phyloP scores from a whole-genome alignment of 2,113 vertebrate species.

The Sclerurus mexicanus region DNA sequence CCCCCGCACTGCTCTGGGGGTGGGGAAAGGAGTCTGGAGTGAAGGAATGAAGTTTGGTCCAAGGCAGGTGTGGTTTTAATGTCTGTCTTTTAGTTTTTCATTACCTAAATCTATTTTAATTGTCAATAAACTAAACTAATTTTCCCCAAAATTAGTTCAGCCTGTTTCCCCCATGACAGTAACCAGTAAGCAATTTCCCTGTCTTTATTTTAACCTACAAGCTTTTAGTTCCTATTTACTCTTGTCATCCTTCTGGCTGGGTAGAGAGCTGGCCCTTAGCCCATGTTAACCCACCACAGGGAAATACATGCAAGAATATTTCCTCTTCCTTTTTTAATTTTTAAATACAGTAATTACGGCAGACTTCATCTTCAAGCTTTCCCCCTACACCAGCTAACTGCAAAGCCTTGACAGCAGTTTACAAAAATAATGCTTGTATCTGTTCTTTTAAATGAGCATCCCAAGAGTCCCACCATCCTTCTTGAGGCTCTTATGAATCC shows the following conservation, averaged over 20 bases:
- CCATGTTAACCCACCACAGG: background rate
- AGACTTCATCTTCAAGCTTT: background rate
- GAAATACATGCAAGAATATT: background rate
- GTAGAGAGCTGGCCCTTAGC: background rate
- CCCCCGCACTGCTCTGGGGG: fast-evolving
- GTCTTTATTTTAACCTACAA: background rate
- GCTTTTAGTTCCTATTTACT: background rate
- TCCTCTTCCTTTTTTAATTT: background rate
- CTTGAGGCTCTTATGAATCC: background rate
- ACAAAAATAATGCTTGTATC: background rate
- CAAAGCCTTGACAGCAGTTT: background rate
- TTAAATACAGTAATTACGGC: background rate
- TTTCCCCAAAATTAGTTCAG: background rate
- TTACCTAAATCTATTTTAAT: background rate
- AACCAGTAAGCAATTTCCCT: background rate
- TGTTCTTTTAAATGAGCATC: background rate
- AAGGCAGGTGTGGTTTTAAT: background rate
- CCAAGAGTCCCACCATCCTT: background rate
- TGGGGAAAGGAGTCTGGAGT: background rate
- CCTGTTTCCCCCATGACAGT: background rate
- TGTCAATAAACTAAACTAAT: background rate
- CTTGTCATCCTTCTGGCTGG: background rate
- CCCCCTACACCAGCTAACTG: background rate
- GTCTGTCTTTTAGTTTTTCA: background rate
- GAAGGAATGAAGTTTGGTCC: background rate